These are phyloP conservation scores for Amphiprion percula DNA, from an alignment of 2,113 vertebrate genomes.

Conservation along the genomic window DNA sequence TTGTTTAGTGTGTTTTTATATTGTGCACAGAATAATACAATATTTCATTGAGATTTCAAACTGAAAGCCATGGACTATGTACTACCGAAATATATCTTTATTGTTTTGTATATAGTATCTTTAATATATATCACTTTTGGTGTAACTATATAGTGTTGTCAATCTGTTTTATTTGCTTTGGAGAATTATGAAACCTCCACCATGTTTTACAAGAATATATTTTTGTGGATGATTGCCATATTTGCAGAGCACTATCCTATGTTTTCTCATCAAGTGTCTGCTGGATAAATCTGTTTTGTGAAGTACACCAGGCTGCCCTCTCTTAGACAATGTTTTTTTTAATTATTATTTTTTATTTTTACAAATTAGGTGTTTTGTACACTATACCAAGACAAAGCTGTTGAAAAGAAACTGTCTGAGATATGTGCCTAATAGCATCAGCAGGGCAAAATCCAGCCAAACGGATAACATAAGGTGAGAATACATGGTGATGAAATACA, in stretches of 20 bases:
- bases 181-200: constrained; percentile 77
- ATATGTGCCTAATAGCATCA: too few relatives aligned
- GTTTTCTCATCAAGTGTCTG: neutral
- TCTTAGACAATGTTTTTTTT: too few relatives aligned
- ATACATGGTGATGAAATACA: neutral
- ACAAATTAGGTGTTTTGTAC: too few relatives aligned
- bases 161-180: constrained; percentile 36
- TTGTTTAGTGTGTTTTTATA: constrained; percentile 87
- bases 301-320: too few relatives aligned
- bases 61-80: constrained; percentile 94
- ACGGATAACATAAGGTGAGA: neutral
- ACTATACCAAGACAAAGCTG: too few relatives aligned
- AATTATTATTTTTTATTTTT: too few relatives aligned
- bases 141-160: constrained; percentile 88
- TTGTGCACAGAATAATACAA: constrained; percentile 86
- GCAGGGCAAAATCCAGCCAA: neutral
- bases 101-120: constrained; percentile 92
- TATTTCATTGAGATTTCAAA: constrained; percentile 87
- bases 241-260: neutral
- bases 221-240: constrained; percentile 25
- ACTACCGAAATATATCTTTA: constrained; percentile 87
- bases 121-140: constrained; percentile 93
- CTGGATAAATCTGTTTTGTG: too few relatives aligned
- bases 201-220: constrained; percentile 86
- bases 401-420: too few relatives aligned